These are phyloP conservation scores for Drosophila kambysellisi DNA, from an alignment of 2,888 invertebrate species.

Conservation along the genomic window DNA sequence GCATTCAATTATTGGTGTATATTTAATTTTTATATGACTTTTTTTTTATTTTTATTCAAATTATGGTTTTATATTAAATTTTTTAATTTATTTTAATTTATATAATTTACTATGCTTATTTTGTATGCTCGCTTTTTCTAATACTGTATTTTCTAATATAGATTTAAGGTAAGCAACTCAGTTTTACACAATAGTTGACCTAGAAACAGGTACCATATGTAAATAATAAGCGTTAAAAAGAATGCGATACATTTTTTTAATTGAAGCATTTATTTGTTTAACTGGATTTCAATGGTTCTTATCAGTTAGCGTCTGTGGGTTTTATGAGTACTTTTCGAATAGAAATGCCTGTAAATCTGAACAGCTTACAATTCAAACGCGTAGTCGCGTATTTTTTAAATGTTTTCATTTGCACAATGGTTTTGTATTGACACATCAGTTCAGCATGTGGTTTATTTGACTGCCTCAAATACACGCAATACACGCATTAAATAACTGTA, in stretches of 20 bases:
- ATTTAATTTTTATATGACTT: neutral
- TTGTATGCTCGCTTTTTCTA: neutral
- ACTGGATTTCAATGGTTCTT: neutral
- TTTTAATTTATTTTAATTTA: neutral
- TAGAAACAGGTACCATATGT: neutral
- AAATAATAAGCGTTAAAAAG: neutral
- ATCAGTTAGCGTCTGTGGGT: neutral
- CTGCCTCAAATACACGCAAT: neutral
- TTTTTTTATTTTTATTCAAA: neutral
- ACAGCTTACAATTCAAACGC: slow-evolving; percentile 11
- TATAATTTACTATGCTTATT: neutral
- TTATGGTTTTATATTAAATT: neutral
- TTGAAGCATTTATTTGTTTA: neutral
- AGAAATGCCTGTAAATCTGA: neutral
- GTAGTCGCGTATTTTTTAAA: slow-evolving; percentile 1
- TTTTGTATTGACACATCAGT: slow-evolving; percentile 12
- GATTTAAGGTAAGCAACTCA: neutral
- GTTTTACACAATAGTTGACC: neutral
- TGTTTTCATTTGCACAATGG: slow-evolving; percentile 42
- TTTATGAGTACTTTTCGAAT: neutral
- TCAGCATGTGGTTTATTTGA: slow-evolving; percentile 14
- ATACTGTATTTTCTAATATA: neutral
- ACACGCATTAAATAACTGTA: slow-evolving; percentile 15
- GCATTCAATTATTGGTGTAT: neutral
- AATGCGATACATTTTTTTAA: neutral